Evolutionary conservation across 2,888 invertebrate genomes (phyloP), one percentile per base, ranked within the genome.

Genomic region (Oscheius sp.): DNA sequence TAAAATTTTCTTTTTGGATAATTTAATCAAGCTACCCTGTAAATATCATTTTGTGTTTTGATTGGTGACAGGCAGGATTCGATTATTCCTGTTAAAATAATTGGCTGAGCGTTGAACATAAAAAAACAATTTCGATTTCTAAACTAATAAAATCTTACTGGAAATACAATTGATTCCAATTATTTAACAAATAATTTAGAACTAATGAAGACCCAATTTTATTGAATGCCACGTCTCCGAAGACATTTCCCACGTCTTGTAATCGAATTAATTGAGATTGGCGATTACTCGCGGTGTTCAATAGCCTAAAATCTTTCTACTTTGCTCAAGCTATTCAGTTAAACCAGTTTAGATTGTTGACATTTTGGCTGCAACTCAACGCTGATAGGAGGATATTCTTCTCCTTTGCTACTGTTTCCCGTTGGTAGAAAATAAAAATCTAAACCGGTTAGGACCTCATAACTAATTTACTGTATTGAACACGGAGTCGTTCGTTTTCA

Each of bases 101-200:
- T 33, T 33, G n/a, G 55, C 17, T 55, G 27, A n/a, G n/a, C n/a
- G n/a, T n/a, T n/a, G n/a, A n/a, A n/a, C 2, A 8, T 29, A 33
- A 34, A 31, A 8, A 33, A 33, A n/a, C 55, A 33, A 20, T 23
- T 33, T 20, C 12, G 4, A 29, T 17, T 15, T 53, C 53, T 27
- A 27, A 4, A 53, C 33, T n/a, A 29, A 10, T 12, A 34, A 15
- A 29, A 15, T 53, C 71, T 50, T 63, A 83, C 83, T 78, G 74
- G 8, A 70, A 65, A 37, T 80, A 78, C 50, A 84, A 73, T 42
- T 74, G 55, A 52, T 74, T 70, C 84, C 84, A 84, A 65, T 83
- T 72, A 23, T 80, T 78, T 31, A 84, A 69, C 66, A 84, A 55
- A 61, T 80, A 85, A 42, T 83, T 81, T 46, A 84, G 73, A 55